Percentiles rank a stretch among this genome's conserved stretches.
Evolutionary conservation across 2,797 vertebrate genomes (phyloP).

Genomic region (Tapera naevia): DNA sequence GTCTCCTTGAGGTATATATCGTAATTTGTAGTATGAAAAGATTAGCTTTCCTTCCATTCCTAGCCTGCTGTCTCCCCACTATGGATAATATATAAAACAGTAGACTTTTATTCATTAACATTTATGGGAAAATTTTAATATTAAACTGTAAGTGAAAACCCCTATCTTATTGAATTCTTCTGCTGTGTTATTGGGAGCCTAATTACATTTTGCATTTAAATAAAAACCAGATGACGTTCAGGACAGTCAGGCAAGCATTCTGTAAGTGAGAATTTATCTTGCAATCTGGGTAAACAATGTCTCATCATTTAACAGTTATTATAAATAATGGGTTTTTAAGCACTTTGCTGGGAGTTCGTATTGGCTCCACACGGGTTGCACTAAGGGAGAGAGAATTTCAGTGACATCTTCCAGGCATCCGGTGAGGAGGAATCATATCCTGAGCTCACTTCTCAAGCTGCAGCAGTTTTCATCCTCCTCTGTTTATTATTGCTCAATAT

Average conservation of each 20-base stretch:
- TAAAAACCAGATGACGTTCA: constrained; percentile 82
- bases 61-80: constrained; percentile 56
- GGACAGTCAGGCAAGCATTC: constrained; percentile 69
- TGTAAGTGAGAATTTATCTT: constrained; percentile 75
- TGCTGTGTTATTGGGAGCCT: constrained; percentile 77
- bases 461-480: constrained; percentile 26
- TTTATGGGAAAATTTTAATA: constrained; percentile 73
- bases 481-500: constrained; percentile 41
- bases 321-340: constrained; percentile 78
- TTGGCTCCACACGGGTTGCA: constrained; percentile 63
- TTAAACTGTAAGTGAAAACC: constrained; percentile 74
- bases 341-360: constrained; percentile 72
- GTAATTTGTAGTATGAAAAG: constrained; percentile 28
- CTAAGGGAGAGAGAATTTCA: constrained; percentile 58
- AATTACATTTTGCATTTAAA: constrained; percentile 82
- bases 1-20: neutral
- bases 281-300: constrained; percentile 77
- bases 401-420: constrained; percentile 76
- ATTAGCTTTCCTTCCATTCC: constrained; percentile 37
- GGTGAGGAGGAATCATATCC: constrained; percentile 59
- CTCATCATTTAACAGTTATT: constrained; percentile 78
- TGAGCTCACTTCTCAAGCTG: constrained; percentile 24
- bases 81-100: constrained; percentile 52
- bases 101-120: constrained; percentile 75
- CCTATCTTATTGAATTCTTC: constrained; percentile 81